Evolutionary conservation across 1,140 invertebrate species (phyloP), one percentile per base, ranked within the genome.

Genomic region (Pollicipes pollicipes): DNA sequence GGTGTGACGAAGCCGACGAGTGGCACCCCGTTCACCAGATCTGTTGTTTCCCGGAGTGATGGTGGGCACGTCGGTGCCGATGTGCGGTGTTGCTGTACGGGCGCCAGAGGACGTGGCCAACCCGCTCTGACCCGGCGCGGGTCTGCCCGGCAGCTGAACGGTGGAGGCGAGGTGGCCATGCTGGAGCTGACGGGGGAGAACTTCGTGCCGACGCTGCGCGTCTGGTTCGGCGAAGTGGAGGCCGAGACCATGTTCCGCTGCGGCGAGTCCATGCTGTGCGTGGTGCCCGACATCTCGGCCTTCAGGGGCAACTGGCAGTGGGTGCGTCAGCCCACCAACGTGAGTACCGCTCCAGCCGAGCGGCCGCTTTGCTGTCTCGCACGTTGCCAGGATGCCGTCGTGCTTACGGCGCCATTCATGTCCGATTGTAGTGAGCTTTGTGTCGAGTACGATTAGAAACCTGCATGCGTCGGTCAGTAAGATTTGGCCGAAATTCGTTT

Each of bases 141-240:
- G n/a, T n/a, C n/a, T n/a, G n/a, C n/a, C n/a, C n/a, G n/a, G 13
- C 75, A 86, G 83, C 82, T 98, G 28, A 98, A 98, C 82, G 96
- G 96, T 0, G 95, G 95, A 29, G 95, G 95, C 0, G 95, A 97
- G 80, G 94, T 98, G 4, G 95, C 95, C 1, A 97, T 98, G 94
- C 78, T 99, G 69, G 96, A 99, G 78, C 81, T 99, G 24, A 93
- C 91, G n/a, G 97, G 97, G 0, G 95, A 97, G 79, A 97, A 97
- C 81, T 98, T 99, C 80, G 95, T 91, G n/a, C 93, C 95, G 0
- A 92, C 90, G 71, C 80, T 99, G 32, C 94, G 92, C 77, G 95
- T 98, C 16, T 99, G 97, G 97, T 98, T 99, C 80, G 96, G 96
- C 0, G 95, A 98, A 76, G 95, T 98, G 4, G 94, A 97, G 78